Evolutionary conservation across 2,888 invertebrate genomes (phyloP).

Genomic region (Habrosyne pyritoides): DNA sequence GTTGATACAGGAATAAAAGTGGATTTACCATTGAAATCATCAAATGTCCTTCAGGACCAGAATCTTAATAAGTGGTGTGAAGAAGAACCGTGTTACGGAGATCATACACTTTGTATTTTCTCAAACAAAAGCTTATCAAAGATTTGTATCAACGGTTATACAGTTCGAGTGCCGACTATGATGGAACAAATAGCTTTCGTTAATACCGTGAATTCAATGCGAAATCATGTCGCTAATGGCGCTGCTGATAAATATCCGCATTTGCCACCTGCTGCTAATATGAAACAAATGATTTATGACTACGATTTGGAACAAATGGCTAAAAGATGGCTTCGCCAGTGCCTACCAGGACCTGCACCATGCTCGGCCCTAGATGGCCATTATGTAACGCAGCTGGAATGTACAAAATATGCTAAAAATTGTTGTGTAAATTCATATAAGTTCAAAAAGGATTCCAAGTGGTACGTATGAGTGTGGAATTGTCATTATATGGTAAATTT

Average conservation of each 20-base stretch:
- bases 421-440: conserved; percentile 53
- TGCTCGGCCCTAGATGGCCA: conserved; percentile 65
- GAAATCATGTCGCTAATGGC: conserved; percentile 68
- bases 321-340: conserved; percentile 66
- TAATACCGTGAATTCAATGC: conserved; percentile 71
- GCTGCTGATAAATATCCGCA: conserved; percentile 50
- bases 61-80: conserved; percentile 67
- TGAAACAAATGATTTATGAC: conserved; percentile 72
- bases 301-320: conserved; percentile 69
- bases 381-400: conserved; percentile 68
- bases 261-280: conserved; percentile 67
- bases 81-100: conserved; percentile 67
- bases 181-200: conserved; percentile 56
- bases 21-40: background rate
- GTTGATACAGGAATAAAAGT: conserved; percentile 24
- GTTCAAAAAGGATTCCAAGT: conserved; percentile 36
- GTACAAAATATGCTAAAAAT: conserved; percentile 60
- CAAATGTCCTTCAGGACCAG: conserved; percentile 20
- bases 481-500: too few species aligned
- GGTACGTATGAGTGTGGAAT: conserved; percentile 39
- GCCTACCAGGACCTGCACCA: conserved; percentile 68
- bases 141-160: conserved; percentile 55
- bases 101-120: conserved; percentile 74
- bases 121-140: conserved; percentile 42
- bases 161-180: conserved; percentile 48